phyloP scores from a whole-genome alignment of 2,888 invertebrate genomes.

The Melieria picta region DNA sequence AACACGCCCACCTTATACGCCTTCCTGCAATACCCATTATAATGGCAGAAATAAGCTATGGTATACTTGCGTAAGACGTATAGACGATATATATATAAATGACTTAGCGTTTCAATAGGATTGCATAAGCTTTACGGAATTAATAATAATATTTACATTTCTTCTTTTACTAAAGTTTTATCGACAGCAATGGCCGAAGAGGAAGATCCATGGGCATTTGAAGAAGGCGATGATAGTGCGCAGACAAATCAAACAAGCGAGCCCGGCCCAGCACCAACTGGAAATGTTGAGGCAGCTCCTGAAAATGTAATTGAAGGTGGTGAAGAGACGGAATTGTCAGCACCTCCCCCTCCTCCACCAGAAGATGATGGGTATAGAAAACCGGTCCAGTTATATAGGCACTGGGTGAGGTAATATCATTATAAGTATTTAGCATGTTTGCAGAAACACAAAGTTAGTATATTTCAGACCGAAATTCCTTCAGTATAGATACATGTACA shows the following conservation, averaged over 20 bases:
- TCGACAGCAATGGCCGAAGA: conserved; percentile 65
- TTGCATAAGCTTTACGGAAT: background rate
- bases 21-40: too few relatives aligned
- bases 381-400: conserved; percentile 76
- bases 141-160: background rate
- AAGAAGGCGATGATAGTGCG: conserved; percentile 61
- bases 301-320: conserved; percentile 49
- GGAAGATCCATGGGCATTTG: conserved; percentile 70
- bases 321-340: conserved; percentile 66
- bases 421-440: background rate
- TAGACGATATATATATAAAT: too few relatives aligned
- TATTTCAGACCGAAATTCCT: conserved; percentile 78
- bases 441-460: background rate
- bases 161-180: conserved; percentile 5
- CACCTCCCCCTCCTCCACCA: conserved; percentile 65
- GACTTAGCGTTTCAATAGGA: background rate
- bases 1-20: too few relatives aligned
- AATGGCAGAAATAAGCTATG: too few relatives aligned
- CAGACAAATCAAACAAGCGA: background rate
- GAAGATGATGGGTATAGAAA: conserved; percentile 72
- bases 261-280: conserved; percentile 18
- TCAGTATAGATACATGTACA: conserved; percentile 83
- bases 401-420: conserved; percentile 78
- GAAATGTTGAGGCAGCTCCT: conserved; percentile 50
- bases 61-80: too few relatives aligned